Conservation (phyloP, 2,797 vertebrate genomes). For the Lagorchestes hirsutus region DNA sequence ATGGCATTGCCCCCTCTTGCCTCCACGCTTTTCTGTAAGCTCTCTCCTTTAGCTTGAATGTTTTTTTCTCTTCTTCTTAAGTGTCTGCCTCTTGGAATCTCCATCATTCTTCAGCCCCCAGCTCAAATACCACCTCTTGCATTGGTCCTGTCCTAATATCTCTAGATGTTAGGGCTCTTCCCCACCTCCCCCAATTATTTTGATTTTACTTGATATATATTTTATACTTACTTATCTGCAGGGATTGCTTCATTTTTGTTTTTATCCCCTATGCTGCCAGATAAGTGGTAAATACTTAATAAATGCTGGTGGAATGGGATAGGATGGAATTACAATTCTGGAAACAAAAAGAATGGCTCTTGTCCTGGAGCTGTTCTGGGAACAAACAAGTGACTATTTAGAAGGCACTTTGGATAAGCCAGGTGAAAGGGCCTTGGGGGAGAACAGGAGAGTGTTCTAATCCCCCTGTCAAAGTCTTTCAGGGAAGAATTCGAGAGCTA, state of each 20-base stretch:
- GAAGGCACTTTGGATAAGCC: not conserved
- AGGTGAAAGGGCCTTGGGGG: not conserved
- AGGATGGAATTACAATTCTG: not conserved
- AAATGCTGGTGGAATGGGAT: not conserved
- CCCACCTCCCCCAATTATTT: not conserved
- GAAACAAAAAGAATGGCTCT: not conserved
- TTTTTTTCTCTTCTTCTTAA: not conserved
- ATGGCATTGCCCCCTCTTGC: not conserved
- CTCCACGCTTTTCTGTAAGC: not conserved
- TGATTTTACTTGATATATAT: not conserved
- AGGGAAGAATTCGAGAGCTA: conserved; percentile 12
- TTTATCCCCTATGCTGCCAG: not conserved
- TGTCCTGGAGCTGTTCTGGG: not conserved
- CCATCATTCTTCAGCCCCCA: not conserved
- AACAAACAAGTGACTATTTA: not conserved
- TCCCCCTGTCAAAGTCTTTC: conserved; percentile 29
- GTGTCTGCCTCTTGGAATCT: not conserved
- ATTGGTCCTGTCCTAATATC: not conserved
- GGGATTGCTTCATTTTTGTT: not conserved
- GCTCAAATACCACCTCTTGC: not conserved
- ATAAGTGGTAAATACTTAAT: not conserved
- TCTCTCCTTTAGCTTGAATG: not conserved
- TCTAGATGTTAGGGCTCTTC: not conserved
- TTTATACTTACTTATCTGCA: not conserved
- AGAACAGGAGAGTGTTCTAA: not conserved